A percentile compares a stretch with the other conserved stretches of the same genome.
These are phyloP conservation scores for Tetranychus cinnabarinus DNA, from an alignment of 1,140 invertebrate species.

Conservation along the genomic window DNA sequence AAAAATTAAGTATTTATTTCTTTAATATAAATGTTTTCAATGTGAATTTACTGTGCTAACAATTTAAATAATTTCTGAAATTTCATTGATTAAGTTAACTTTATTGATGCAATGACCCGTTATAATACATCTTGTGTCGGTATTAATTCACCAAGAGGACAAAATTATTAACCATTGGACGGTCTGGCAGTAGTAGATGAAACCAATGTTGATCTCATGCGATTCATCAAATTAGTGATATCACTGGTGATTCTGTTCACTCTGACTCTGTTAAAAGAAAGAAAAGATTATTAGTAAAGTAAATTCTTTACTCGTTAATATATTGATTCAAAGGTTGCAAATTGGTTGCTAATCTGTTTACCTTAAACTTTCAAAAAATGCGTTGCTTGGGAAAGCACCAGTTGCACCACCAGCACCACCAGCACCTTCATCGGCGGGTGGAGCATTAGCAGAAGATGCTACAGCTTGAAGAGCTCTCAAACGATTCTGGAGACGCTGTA, in stretches of 20 bases:
- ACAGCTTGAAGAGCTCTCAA: neutral
- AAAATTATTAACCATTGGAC: too few species aligned
- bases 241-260: neutral
- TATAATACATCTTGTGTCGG: too few species aligned
- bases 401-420: neutral
- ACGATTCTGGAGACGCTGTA: constrained; percentile 1
- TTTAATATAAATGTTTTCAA: too few species aligned
- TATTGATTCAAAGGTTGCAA: neutral
- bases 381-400: neutral
- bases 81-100: too few species aligned
- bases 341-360: neutral
- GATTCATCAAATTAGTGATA: neutral
- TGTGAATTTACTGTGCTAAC: too few species aligned
- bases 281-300: neutral
- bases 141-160: too few species aligned
- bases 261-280: neutral
- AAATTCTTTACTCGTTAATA: neutral
- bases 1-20: too few species aligned
- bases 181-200: neutral
- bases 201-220: neutral
- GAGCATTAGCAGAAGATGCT: neutral
- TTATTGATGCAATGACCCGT: too few species aligned
- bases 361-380: neutral
- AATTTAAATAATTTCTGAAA: too few species aligned
- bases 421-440: neutral